Conservation (phyloP, 2,797 vertebrate species). For the Ctenosaura bakeri region DNA sequence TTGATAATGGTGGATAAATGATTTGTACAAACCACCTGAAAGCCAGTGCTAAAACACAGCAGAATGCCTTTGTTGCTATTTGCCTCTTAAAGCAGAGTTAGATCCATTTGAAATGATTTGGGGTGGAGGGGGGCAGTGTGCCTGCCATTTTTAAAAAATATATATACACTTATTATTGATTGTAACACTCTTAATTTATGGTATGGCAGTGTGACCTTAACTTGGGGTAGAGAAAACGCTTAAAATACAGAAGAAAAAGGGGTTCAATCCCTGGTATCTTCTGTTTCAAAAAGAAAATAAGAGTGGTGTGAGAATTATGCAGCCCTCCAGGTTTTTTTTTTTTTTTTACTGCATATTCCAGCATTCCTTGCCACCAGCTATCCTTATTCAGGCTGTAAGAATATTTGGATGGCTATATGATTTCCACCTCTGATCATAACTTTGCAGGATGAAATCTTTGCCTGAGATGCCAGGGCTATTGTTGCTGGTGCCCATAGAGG, state of each 20-base stretch:
- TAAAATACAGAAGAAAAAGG: background rate
- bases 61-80: background rate
- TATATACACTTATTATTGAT: background rate
- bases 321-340: background rate
- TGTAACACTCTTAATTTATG: background rate
- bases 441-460: background rate
- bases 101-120: background rate
- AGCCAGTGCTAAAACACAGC: background rate
- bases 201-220: background rate
- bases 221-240: no score
- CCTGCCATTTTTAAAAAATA: background rate
- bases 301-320: no score
- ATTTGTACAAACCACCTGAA: slow-evolving; percentile 45
- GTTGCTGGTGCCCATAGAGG: background rate
- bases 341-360: no score
- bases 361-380: no score
- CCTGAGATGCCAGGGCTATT: background rate
- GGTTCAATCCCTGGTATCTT: background rate
- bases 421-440: background rate
- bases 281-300: background rate
- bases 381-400: no score
- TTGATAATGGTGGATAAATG: slow-evolving; percentile 14
- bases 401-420: no score
- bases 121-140: background rate
- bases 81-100: background rate